phyloP scores from a whole-genome alignment of 1,140 invertebrate genomes.

The Lordiphosa clarofinis region DNA sequence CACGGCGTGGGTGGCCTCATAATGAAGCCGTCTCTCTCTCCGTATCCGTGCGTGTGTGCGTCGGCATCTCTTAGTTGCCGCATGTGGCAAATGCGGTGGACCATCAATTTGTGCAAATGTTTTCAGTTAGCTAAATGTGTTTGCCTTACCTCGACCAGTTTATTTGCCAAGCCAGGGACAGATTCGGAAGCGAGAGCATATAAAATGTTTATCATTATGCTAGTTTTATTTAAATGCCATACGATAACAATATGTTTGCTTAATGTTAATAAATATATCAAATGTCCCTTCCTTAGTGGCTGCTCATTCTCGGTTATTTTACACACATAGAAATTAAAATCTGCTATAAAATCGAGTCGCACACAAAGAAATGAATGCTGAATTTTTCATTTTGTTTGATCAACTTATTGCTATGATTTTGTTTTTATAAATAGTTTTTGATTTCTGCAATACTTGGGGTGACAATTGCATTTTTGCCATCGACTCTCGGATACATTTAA shows the following conservation, averaged over 20 bases:
- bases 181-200: slow-evolving; percentile 16
- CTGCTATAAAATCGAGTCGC: slow-evolving; percentile 32
- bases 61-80: slow-evolving; percentile 54
- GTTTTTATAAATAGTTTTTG: slow-evolving; percentile 16
- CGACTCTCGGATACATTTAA: slow-evolving; percentile 1
- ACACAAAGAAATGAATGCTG: slow-evolving; percentile 1
- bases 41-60: slow-evolving; percentile 17
- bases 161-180: slow-evolving; percentile 11
- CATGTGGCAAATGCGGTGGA: slow-evolving; percentile 70
- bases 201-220: slow-evolving; percentile 75
- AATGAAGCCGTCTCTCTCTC: slow-evolving; percentile 45
- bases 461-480: slow-evolving; percentile 19
- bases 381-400: neutral
- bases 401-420: slow-evolving; percentile 10
- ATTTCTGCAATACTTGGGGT: slow-evolving; percentile 24
- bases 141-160: neutral
- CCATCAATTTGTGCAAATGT: slow-evolving; percentile 73
- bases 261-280: slow-evolving; percentile 74
- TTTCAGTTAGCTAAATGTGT: slow-evolving; percentile 47
- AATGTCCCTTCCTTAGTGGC: slow-evolving; percentile 26
- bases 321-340: slow-evolving; percentile 47
- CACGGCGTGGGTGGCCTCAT: slow-evolving; percentile 36
- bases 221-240: slow-evolving; percentile 76
- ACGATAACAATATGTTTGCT: slow-evolving; percentile 75
- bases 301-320: slow-evolving; percentile 36